Conservation (phyloP, 2,113 vertebrate species). For the Halichoerus grypus region DNA sequence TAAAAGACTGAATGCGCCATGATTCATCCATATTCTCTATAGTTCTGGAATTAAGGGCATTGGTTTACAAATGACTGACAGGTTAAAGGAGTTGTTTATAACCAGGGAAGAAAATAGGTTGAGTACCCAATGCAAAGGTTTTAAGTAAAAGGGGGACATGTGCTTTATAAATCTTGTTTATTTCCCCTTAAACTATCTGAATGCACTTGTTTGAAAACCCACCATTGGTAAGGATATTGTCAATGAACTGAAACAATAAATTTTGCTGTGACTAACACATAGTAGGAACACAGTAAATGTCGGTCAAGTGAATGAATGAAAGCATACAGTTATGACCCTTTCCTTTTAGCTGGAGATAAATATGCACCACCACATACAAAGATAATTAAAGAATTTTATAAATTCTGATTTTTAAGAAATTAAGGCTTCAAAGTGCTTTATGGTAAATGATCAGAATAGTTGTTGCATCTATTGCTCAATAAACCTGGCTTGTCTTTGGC, state of each 20-base stretch:
- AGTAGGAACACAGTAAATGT: neutral
- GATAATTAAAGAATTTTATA: neutral
- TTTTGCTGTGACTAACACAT: neutral
- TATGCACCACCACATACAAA: neutral
- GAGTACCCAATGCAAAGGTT: neutral
- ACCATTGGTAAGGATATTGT: neutral
- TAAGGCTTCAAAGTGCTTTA: neutral
- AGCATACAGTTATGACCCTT: neutral
- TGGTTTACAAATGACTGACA: neutral
- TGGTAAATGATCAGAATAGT: neutral
- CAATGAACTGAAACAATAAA: neutral
- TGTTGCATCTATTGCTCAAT: neutral
- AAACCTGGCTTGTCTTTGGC: neutral
- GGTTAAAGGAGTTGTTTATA: neutral
- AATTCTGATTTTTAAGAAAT: neutral
- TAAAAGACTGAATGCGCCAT: neutral
- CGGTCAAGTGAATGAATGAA: neutral
- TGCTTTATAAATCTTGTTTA: neutral
- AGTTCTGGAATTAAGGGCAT: conserved; percentile 3
- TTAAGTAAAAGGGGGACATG: neutral
- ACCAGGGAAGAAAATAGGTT: neutral
- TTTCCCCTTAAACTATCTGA: neutral
- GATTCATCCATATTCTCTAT: neutral
- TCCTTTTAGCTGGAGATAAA: neutral
- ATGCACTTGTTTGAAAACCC: neutral